Conservation (phyloP, 2,113 vertebrate species). For the Manacus vitellinus region DNA sequence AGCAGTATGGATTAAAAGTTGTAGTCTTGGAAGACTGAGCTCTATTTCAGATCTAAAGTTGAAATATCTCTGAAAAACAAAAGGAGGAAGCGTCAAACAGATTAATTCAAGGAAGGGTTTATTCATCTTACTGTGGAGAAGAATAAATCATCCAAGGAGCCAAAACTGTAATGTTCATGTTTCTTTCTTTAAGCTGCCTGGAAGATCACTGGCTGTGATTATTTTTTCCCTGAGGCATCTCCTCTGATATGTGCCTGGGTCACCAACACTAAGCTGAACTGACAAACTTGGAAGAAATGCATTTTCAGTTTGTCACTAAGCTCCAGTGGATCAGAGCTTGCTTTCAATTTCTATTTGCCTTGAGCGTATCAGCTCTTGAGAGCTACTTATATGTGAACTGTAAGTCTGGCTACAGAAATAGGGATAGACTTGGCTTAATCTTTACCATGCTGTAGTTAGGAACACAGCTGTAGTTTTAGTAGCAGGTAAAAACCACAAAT, state of each 20-base stretch:
- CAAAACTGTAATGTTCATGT: background rate
- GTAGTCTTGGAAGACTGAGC: background rate
- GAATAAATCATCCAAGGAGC: background rate
- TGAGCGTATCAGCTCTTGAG: background rate
- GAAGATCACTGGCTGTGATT: background rate
- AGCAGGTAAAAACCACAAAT: background rate
- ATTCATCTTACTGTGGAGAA: background rate
- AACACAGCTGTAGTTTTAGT: background rate
- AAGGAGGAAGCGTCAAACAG: slow-evolving; percentile 29
- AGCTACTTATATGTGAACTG: background rate
- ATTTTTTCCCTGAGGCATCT: background rate
- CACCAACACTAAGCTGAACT: background rate
- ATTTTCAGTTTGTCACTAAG: background rate
- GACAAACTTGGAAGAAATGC: background rate
- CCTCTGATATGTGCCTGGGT: background rate
- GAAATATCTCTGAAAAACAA: slow-evolving; percentile 12
- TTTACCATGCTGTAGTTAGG: background rate
- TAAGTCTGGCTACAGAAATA: background rate
- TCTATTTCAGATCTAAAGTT: background rate
- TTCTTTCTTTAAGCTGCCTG: background rate
- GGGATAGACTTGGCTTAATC: background rate
- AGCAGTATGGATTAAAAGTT: background rate
- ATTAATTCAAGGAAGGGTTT: slow-evolving; percentile 49
- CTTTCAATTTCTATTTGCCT: slow-evolving; percentile 18
- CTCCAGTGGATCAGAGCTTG: background rate